These are phyloP conservation scores for Rhynchopsitta pachyrhyncha DNA, from an alignment of 2,113 vertebrate species.

Conservation along the genomic window DNA sequence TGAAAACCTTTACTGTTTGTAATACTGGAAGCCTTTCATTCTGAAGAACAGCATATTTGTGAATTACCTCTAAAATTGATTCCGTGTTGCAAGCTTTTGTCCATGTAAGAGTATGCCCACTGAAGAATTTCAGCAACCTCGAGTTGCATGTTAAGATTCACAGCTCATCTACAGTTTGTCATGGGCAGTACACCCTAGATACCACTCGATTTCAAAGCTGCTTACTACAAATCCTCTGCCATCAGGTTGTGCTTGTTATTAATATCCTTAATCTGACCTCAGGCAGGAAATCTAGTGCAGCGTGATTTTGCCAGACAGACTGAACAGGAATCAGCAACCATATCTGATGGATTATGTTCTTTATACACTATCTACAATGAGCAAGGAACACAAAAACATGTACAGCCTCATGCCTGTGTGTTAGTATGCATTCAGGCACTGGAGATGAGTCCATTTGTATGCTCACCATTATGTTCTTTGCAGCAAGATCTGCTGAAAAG, in stretches of 20 bases:
- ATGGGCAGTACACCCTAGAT: neutral
- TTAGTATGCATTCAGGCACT: neutral
- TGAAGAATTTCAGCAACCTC: neutral
- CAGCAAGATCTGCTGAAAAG: neutral
- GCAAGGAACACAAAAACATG: neutral
- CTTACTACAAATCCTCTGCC: conserved; percentile 65
- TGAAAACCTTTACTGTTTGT: neutral
- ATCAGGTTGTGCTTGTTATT: conserved; percentile 24
- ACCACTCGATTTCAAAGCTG: conserved; percentile 35
- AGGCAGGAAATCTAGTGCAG: conserved; percentile 10
- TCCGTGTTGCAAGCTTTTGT: neutral
- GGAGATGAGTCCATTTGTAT: neutral
- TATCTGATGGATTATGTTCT: conserved; percentile 41
- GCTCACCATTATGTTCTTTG: neutral
- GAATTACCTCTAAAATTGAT: neutral
- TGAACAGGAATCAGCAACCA: neutral
- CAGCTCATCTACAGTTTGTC: neutral
- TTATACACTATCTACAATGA: neutral
- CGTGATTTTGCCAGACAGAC: neutral
- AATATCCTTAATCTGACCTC: conserved; percentile 58
- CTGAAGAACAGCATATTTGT: neutral
- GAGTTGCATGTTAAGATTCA: conserved; percentile 10
- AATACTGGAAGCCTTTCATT: neutral
- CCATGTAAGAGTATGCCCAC: neutral
- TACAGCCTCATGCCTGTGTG: neutral